Evolutionary conservation across 2,797 vertebrate genomes (phyloP).

Genomic region (Pseudochirops corinnae): DNA sequence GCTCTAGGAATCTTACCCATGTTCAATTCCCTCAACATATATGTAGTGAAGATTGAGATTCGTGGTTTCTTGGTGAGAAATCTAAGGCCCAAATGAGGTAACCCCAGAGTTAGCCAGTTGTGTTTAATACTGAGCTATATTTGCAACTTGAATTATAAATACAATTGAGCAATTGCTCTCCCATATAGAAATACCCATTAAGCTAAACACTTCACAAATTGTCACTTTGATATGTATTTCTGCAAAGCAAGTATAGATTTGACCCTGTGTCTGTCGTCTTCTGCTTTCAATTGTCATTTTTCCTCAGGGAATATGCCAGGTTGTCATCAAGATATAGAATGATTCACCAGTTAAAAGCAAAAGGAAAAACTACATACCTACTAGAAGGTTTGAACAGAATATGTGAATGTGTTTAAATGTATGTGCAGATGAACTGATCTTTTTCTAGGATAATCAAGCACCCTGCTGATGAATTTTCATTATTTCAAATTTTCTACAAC

Average conservation of each 20-base stretch:
- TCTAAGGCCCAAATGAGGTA: not conserved
- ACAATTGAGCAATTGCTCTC: constrained; percentile 1
- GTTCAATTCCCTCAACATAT: not conserved
- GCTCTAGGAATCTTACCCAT: not conserved
- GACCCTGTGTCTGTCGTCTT: not conserved
- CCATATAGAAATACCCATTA: constrained; percentile 7
- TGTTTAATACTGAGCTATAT: not conserved
- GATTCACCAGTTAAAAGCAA: constrained; percentile 2
- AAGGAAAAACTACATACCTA: not conserved
- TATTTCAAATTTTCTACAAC: constrained; percentile 1
- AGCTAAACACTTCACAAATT: constrained; percentile 1
- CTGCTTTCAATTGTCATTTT: not conserved
- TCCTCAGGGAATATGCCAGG: not conserved
- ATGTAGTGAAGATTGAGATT: not conserved
- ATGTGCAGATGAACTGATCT: not conserved
- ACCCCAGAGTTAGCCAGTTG: not conserved
- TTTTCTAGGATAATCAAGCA: not conserved
- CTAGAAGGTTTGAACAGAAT: not conserved
- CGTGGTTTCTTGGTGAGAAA: not conserved
- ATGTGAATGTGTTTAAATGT: not conserved
- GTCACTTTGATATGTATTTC: not conserved
- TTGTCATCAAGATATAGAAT: not conserved
- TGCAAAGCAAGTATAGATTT: constrained; percentile 2
- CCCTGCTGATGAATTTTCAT: not conserved
- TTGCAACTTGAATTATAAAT: not conserved